Base-by-base conservation (phyloP, 2,888 invertebrate genomes). In the Drosophila hawaiiensis region DNA sequence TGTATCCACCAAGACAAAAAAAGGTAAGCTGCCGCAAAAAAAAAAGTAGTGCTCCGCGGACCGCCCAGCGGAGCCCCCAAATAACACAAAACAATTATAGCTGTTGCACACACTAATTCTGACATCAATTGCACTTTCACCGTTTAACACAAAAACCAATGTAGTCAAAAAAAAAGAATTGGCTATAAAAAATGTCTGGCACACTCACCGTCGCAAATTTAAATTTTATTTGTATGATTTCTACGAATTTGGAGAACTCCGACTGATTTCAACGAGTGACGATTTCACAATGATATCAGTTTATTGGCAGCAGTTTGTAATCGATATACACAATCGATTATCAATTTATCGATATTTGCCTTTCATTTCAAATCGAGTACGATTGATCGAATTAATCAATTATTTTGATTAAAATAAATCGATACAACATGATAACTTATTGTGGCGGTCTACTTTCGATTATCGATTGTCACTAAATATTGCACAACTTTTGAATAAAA, bases 11-110 rank as follows among this genome's bases (percentile, higher is more conserved):
- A 74, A 79, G 67, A 70, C 64, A 37, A 55, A 65, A 69, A 88
- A 37, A 70, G 68, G 85, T 78, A 85, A 86, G 83, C 83, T 78
- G 78, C 81, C 73, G 86, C 16, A 47, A 41, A 58, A 65, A 68
- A 68, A 76, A 80, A 76, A 80, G 39, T 69, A 72, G 89, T 73
- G 84, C 84, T 88, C 89, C 83, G 81, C 78, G 70, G 81, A 89
- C 75, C 73, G 73, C 65, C 70, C 70, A 76, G 62, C 61, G 77
- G 59, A 79, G 81, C 61, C 33, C 78, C 79, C 31, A 2, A 33
- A 5, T 49, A 53, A 4, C 52, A 53, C 65, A 64, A 58, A 55
- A 63, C 53, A 25, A 25, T 25, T 54, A 59, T 49, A 53, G 19
- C 29, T 12, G 31, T 55, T 52, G 53, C 72, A 66, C 53, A 22